These are phyloP conservation scores for Poeciliopsis turneri DNA, from an alignment of 2,797 vertebrate genomes.

Conservation along the genomic window DNA sequence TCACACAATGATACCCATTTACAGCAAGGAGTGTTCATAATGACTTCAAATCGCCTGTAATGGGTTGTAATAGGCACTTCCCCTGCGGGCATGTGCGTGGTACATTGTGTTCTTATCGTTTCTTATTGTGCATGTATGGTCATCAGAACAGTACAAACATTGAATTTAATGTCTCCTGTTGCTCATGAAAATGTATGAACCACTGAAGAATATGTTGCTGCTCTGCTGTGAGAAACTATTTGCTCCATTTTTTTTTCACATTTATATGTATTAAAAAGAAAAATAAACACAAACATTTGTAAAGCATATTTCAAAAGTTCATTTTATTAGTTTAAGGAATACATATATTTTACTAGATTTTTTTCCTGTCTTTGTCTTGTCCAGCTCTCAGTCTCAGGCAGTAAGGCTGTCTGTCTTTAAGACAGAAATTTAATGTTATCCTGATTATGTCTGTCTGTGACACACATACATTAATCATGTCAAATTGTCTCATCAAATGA, in stretches of 20 bases:
- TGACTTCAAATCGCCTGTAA: slow-evolving; percentile 69
- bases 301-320: background rate
- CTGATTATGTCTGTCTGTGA: no score
- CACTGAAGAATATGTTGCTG: background rate
- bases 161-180: background rate
- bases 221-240: background rate
- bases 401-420: no score
- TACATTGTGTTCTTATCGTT: slow-evolving; percentile 11
- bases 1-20: slow-evolving; percentile 64
- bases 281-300: background rate
- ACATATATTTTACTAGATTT: no score
- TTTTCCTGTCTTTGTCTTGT: no score
- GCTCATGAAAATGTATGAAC: background rate
- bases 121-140: background rate
- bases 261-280: background rate
- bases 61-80: slow-evolving; percentile 29
- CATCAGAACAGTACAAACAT: slow-evolving; percentile 2
- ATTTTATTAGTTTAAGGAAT: background rate
- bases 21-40: slow-evolving; percentile 61
- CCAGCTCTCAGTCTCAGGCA: no score
- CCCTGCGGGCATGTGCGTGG: slow-evolving; percentile 33
- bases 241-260: background rate
- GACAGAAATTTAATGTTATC: no score
- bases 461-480: no score
- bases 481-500: no score